These are phyloP conservation scores for Nemopilema nomurai DNA, from an alignment of 30 jellyfish, hydroid and myxozoan genomes.

Conservation along the genomic window DNA sequence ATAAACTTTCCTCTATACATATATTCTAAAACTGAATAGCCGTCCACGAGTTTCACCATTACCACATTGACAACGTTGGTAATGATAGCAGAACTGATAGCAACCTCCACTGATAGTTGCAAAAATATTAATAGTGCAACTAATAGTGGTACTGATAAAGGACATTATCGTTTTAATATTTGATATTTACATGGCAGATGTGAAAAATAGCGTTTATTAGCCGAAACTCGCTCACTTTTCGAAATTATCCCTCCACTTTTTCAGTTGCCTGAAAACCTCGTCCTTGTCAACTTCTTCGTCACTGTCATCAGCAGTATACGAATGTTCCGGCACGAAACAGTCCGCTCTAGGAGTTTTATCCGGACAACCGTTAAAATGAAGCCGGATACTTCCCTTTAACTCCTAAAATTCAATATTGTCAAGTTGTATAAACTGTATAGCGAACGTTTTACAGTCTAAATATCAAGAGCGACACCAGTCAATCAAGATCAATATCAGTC, in stretches of 20 bases:
- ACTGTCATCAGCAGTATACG: conserved; percentile 51
- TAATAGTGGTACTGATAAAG: not conserved
- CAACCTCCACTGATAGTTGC: too few species aligned
- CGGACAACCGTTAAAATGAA: conserved; percentile 41
- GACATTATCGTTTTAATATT: too few species aligned
- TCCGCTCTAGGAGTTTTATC: conserved; percentile 14
- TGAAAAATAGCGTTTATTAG: not conserved
- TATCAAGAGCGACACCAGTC: not conserved
- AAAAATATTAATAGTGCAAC: too few species aligned
- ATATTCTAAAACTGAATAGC: too few species aligned
- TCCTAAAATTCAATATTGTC: conserved; percentile 21
- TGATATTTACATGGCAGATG: too few species aligned
- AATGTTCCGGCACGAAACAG: conserved; percentile 49
- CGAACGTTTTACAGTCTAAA: not conserved
- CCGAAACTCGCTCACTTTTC: conserved; percentile 30
- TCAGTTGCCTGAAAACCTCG: conserved; percentile 73
- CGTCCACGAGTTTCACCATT: too few species aligned
- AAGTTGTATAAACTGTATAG: not conserved
- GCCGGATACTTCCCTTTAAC: conserved; percentile 44
- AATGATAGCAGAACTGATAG: too few species aligned
- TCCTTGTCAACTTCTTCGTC: conserved; percentile 37
- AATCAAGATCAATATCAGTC: too few species aligned
- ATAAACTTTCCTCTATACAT: too few species aligned
- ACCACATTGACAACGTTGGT: too few species aligned
- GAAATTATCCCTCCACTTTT: conserved; percentile 74